Conservation (phyloP, 1,140 invertebrate species). For the Philopotamus ludificatus region DNA sequence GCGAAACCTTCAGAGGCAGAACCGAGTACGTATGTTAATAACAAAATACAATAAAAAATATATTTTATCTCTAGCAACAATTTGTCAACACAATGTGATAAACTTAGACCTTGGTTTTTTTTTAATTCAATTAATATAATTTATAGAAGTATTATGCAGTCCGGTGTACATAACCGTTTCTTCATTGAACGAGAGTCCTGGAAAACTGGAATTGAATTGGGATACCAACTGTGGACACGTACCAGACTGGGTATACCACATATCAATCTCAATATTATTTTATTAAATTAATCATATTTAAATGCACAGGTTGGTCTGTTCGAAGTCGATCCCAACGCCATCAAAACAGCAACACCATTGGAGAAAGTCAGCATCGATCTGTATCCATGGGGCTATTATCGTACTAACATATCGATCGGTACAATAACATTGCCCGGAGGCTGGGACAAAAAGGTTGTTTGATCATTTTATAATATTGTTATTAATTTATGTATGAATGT, state of each 20-base stretch:
- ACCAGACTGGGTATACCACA: slow-evolving; percentile 27
- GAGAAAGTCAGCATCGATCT: slow-evolving; percentile 42
- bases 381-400: slow-evolving; percentile 48
- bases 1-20: too few species aligned
- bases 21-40: too few species aligned
- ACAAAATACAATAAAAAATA: too few species aligned
- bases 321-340: slow-evolving; percentile 27
- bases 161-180: slow-evolving; percentile 28
- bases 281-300: slow-evolving; percentile 2
- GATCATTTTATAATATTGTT: neutral
- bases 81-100: too few species aligned
- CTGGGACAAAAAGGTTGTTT: slow-evolving; percentile 45
- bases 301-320: slow-evolving; percentile 31
- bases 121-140: too few species aligned
- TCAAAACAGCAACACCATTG: slow-evolving; percentile 22
- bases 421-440: slow-evolving; percentile 46
- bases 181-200: slow-evolving; percentile 18
- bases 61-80: too few species aligned
- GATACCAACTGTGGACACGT: slow-evolving; percentile 12
- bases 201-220: slow-evolving; percentile 36
- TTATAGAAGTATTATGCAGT: slow-evolving; percentile 6
- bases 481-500: neutral
- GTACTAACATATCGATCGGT: slow-evolving; percentile 50
- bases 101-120: too few species aligned
- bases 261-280: neutral